Percentiles rank a stretch among this genome's conserved stretches.
Evolutionary conservation across 2,797 vertebrate genomes (phyloP).

Genomic region (Sylvilagus floridanus): DNA sequence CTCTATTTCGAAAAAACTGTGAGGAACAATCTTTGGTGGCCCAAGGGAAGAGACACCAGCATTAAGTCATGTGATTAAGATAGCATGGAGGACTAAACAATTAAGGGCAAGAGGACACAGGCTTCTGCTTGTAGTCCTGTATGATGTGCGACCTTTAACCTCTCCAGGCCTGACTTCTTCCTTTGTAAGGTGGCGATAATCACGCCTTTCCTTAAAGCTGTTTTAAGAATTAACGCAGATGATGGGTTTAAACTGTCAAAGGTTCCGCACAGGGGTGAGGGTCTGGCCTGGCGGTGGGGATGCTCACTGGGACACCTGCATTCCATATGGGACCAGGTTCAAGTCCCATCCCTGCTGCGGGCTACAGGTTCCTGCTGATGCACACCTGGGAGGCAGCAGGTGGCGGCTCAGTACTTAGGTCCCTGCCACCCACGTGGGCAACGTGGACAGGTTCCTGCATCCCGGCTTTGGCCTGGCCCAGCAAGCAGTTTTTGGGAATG

Average conservation of each 20-base stretch:
- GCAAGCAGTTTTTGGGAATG: too few species aligned
- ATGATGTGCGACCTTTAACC: background rate
- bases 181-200: background rate
- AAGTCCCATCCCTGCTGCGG: too few species aligned
- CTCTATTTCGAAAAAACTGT: background rate
- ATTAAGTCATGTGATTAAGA: background rate
- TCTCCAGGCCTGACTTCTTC: background rate
- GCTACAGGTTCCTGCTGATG: too few species aligned
- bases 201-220: background rate
- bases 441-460: too few species aligned
- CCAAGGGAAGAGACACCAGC: background rate
- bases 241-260: background rate
- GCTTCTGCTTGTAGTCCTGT: background rate
- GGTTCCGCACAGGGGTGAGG: too few species aligned
- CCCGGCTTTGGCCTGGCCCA: too few species aligned
- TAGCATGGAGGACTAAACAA: background rate
- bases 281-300: too few species aligned
- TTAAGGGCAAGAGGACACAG: background rate
- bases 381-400: too few species aligned
- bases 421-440: too few species aligned
- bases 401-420: too few species aligned
- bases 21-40: background rate
- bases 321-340: too few species aligned
- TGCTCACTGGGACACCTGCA: too few species aligned
- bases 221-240: conserved; percentile 12